phyloP scores from a whole-genome alignment of 2,797 vertebrate genomes.

The Anableps anableps region DNA sequence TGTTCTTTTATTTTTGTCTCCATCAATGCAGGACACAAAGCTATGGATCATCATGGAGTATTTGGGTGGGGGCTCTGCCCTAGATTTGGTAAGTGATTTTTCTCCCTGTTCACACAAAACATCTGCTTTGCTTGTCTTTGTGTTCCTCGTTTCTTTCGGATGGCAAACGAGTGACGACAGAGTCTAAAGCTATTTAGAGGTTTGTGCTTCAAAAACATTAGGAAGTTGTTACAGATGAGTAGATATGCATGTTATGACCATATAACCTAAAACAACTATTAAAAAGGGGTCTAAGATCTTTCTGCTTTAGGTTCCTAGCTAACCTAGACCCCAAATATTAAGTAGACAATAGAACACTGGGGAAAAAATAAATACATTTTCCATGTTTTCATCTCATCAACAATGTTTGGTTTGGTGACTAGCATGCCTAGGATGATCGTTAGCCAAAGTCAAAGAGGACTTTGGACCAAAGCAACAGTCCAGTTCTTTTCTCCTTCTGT shows the following conservation, averaged over 20 bases:
- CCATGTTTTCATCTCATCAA: neutral
- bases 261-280: neutral
- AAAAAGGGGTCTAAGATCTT: neutral
- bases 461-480: too few species aligned
- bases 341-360: neutral
- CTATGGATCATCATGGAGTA: constrained; percentile 99
- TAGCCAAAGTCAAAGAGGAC: too few species aligned
- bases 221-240: neutral
- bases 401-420: too few species aligned
- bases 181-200: neutral
- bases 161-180: neutral
- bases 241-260: neutral
- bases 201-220: neutral
- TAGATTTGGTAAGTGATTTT: constrained; percentile 90
- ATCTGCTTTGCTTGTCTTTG: neutral
- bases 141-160: neutral
- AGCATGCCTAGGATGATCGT: too few species aligned
- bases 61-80: constrained; percentile 94
- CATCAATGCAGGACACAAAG: constrained; percentile 89
- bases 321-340: neutral
- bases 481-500: too few species aligned
- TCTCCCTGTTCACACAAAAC: neutral
- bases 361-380: neutral
- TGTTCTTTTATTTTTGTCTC: constrained; percentile 14
- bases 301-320: neutral